Percentiles rank a stretch among this genome's conserved stretches.
Conservation (phyloP, 2,113 vertebrate species). For the Lophochroa leadbeateri region DNA sequence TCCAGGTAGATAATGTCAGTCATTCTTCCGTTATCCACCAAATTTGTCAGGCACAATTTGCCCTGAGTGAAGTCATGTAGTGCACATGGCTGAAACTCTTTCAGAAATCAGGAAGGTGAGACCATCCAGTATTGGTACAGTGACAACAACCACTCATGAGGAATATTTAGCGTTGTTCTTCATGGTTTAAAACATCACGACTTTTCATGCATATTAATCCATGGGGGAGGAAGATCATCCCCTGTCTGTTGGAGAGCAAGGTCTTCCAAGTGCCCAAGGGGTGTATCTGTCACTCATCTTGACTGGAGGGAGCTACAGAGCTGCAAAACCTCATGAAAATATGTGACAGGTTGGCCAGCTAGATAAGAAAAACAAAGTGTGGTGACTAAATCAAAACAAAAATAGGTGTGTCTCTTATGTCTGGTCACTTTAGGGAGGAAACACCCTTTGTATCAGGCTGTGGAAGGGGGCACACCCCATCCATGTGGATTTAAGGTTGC, state of each 20-base stretch:
- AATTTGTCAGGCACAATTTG: background rate
- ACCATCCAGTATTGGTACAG: background rate
- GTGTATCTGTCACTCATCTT: background rate
- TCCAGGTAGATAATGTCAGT: rapidly evolving
- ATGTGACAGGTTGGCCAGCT: background rate
- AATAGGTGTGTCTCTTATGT: background rate
- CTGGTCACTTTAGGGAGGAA: constrained; percentile 7
- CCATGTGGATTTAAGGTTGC: background rate
- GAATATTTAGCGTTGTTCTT: background rate
- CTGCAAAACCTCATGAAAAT: background rate
- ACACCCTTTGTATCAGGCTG: background rate
- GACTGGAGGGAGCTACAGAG: background rate
- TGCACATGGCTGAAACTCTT: background rate
- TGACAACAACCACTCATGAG: rapidly evolving
- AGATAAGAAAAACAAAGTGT: constrained; percentile 13
- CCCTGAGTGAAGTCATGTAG: background rate
- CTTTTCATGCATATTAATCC: rapidly evolving
- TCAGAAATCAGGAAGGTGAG: background rate
- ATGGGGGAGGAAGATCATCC: background rate
- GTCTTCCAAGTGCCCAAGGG: background rate
- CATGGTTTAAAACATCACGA: background rate
- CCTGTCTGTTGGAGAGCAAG: background rate
- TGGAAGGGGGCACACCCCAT: background rate
- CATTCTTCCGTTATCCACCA: background rate
- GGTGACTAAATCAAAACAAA: background rate